Evolutionary conservation across 2,797 vertebrate species (phyloP).

Genomic region (Lutjanus campechanus): DNA sequence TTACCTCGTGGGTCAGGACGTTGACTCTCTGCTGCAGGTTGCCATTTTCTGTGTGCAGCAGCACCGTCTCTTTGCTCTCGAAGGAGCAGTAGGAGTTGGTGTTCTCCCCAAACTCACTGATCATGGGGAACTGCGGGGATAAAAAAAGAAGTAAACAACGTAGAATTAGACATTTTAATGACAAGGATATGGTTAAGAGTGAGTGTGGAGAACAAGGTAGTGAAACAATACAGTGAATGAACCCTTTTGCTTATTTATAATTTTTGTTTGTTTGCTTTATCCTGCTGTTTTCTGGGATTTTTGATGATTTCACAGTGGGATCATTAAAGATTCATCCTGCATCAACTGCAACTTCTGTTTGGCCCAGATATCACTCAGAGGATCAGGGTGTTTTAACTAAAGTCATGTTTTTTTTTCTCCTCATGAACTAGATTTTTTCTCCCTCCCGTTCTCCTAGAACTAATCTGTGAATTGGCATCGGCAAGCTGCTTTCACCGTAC

Average conservation of each 20-base stretch:
- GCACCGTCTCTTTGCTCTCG: conserved; percentile 92
- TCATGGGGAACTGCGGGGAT: conserved; percentile 91
- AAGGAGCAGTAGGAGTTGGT: conserved; percentile 94
- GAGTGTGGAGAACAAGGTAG: not conserved
- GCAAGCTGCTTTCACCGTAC: conserved; percentile 6
- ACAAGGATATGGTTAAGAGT: not conserved
- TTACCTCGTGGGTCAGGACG: conserved; percentile 95
- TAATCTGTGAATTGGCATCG: conserved; percentile 13
- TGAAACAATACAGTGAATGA: not conserved
- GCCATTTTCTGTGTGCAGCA: conserved; percentile 95
- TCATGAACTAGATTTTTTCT: conserved; percentile 45
- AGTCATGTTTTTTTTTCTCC: not conserved
- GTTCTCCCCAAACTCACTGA: conserved; percentile 94
- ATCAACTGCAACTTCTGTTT: conserved; percentile 40
- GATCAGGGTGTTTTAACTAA: conserved; percentile 20
- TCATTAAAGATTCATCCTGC: conserved; percentile 63
- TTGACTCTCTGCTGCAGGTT: conserved; percentile 94
- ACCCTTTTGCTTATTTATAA: conserved; percentile 6
- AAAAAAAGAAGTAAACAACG: not conserved
- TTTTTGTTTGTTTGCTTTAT: conserved; percentile 17
- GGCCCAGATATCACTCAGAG: conserved; percentile 59
- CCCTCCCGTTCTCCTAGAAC: conserved; percentile 5
- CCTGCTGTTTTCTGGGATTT: conserved; percentile 28
- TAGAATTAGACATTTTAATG: not conserved
- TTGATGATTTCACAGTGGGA: conserved; percentile 45